Conservation (phyloP, 2,113 vertebrate species). For the Callospermophilus lateralis region DNA sequence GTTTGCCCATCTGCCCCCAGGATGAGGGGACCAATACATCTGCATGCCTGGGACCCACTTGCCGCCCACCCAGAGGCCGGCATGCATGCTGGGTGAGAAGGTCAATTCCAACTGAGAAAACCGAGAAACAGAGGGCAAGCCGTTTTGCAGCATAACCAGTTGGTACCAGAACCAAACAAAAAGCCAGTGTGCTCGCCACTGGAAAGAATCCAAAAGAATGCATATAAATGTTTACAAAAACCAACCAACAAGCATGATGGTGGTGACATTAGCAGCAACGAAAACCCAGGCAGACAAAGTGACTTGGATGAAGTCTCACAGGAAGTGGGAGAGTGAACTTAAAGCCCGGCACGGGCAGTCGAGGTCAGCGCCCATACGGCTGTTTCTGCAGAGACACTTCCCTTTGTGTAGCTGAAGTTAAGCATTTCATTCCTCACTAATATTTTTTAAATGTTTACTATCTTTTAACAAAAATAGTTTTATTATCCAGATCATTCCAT, state of each 20-base stretch:
- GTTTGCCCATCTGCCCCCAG: background rate
- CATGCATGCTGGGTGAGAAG: background rate
- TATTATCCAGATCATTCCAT: background rate
- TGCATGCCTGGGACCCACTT: background rate
- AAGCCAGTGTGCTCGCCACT: background rate
- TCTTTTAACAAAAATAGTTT: slow-evolving; percentile 38
- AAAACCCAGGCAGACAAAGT: background rate
- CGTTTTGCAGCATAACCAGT: background rate
- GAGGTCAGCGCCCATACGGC: background rate
- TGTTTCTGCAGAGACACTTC: background rate
- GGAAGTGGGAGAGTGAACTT: background rate
- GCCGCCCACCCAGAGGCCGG: background rate
- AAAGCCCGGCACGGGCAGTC: background rate
- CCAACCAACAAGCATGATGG: background rate
- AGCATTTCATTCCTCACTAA: background rate
- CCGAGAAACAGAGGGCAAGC: background rate
- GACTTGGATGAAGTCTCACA: background rate
- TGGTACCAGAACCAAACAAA: background rate
- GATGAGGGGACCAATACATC: background rate
- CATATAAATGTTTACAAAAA: background rate
- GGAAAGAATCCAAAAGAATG: background rate
- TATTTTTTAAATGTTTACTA: background rate
- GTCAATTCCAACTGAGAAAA: background rate
- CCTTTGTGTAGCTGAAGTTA: background rate
- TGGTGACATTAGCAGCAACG: background rate